Evolutionary conservation across 1,140 invertebrate species (phyloP), one percentile per base, ranked within the genome.

Genomic region (Galendromus occidentalis): DNA sequence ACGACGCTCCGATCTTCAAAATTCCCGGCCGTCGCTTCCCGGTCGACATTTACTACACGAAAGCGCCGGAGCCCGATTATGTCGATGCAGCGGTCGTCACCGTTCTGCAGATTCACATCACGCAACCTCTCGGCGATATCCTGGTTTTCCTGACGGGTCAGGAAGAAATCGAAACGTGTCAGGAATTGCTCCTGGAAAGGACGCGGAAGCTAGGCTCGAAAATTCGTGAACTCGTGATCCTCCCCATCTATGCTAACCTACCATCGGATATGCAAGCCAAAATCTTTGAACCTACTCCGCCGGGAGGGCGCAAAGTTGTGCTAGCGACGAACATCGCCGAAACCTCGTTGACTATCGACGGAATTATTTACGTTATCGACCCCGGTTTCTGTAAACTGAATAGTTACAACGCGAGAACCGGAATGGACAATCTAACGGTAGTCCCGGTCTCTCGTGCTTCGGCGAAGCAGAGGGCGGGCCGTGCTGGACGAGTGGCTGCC

Each of bases 331-430:
- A 99, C 75, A 99, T 99, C 73, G 96, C 96, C 1, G 94, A 98
- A 79, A 99, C 96, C 20, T 98, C 94, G 4, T 78, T 99, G 9
- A 99, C 96, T 1, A 99, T 99, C 70, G 95, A 99, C 75, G 97
- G 97, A 71, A 98, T 99, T 68, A 87, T 91, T 63, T 99, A 95
- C 79, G 96, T 99, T 0, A 97, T 99, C 70, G 96, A 99, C 81
- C 92, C 94, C 18, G 96, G 95, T 1, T 99, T 97, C 78, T 92
- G 91, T 45, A 99, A 99, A 75, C 93, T 98, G 78, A 98, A 98
- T 75, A 95, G 94, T 76, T 99, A 96, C 73, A 98, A 98, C 80
- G 91, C 95, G 0, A 80, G 90, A 68, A 95, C 91, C 12, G 92
- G 95, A 18, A 97, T 99, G 89, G 95, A 98, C 74, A 95, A 91